Evolutionary conservation across 2,797 vertebrate genomes (phyloP), one percentile per base, ranked within the genome.

Genomic region (Pagetopsis macropterus): DNA sequence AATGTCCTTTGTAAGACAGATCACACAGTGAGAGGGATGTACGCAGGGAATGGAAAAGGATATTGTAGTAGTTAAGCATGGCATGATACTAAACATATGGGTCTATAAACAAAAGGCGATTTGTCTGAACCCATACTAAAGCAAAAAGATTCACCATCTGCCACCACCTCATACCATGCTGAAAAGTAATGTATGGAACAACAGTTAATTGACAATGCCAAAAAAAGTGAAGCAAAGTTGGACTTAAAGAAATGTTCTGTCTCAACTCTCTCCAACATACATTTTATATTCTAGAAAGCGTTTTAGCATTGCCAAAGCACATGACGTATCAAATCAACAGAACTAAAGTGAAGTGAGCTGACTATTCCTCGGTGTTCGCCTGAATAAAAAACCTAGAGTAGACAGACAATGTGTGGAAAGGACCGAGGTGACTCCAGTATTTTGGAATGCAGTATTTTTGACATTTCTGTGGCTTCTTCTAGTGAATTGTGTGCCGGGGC

Each of bases 51-150:
- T 12, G 45, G 21, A 62, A 58, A 74, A 63, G 40, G 6, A 17
- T 43, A 17, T 23, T 49, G 31, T 43, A 41, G 50, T 17, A 41
- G 49, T 77, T 48, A 17, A 62, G 65, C 48, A 15, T 55, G 37
- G 46, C 10, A 11, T 23, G 9, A 21, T 52, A 43, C 19, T 23
- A 51, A 79, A 75, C 33, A 40, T 45, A 52, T 16, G n/a, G 19
- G 27, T 63, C 23, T 54, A 33, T 40, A 37, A 60, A 73, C 56
- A 21, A 33, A 27, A 57, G 33, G 46, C 13, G 44, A 44, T 17
- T 67, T 67, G 19, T 79, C 61, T 67, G 9, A 58, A 40, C 60
- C 16, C 9, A 31, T 44, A 19, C n/a, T 57, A 56, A 81, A 67
- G 54, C 4, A 46, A 33, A 27, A 27, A 2, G 19, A 50, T 33